Evolutionary conservation across 2,888 invertebrate species (phyloP).

Genomic region (Petrolisthes cinctipes): DNA sequence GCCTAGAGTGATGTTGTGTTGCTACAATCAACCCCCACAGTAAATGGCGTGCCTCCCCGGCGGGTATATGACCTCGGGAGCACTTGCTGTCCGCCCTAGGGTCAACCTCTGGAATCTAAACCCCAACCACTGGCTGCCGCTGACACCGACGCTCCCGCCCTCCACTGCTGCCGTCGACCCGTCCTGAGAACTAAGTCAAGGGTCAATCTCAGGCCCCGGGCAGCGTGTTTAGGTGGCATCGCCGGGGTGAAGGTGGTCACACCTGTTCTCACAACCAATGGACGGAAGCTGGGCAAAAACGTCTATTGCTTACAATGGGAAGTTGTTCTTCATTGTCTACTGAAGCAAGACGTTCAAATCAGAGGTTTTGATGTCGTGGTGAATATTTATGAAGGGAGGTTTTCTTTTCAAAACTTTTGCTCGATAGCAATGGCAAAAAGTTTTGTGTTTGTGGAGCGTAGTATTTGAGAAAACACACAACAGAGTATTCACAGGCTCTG

Average conservation of each 20-base stretch:
- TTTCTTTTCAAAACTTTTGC: too few species aligned
- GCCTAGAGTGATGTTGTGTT: neutral
- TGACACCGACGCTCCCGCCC: neutral
- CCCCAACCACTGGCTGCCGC: neutral
- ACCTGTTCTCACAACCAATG: slow-evolving; percentile 45
- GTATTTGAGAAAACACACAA: too few species aligned
- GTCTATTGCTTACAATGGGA: neutral
- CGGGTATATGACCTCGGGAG: slow-evolving; percentile 30
- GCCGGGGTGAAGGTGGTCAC: slow-evolving; percentile 29
- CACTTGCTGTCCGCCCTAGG: slow-evolving; percentile 40
- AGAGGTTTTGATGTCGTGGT: too few species aligned
- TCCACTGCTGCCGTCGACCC: slow-evolving; percentile 26
- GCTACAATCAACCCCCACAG: neutral
- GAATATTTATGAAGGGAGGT: too few species aligned
- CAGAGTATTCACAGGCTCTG: too few species aligned
- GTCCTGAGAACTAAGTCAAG: slow-evolving; percentile 47
- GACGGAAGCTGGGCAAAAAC: slow-evolving; percentile 23
- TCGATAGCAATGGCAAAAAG: too few species aligned
- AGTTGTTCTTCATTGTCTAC: neutral
- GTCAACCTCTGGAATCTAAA: slow-evolving; percentile 7
- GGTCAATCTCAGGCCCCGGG: slow-evolving; percentile 53
- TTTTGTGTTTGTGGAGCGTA: too few species aligned
- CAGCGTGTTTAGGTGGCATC: slow-evolving; percentile 25
- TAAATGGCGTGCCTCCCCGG: slow-evolving; percentile 27
- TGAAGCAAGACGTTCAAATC: too few species aligned